Evolutionary conservation across 64 coral and sea anemone genomes (phyloP).

Genomic region (Hydrozoanthus tunicans): DNA sequence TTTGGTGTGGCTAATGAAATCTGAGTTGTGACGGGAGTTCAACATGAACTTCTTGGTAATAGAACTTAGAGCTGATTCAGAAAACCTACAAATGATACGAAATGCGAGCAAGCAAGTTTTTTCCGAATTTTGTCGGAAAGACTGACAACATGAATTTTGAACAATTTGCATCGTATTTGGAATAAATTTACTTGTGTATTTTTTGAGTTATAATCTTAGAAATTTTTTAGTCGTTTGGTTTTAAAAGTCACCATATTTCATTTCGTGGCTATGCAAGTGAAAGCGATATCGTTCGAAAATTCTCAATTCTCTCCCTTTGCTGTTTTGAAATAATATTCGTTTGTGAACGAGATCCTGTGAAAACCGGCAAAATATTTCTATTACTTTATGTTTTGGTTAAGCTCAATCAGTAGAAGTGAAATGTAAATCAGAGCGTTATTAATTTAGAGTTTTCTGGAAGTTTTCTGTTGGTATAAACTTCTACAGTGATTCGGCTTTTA

Average conservation of each 20-base stretch:
- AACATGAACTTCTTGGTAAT: not conserved
- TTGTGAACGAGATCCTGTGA: not conserved
- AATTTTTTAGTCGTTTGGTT: not conserved
- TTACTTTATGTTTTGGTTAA: not conserved
- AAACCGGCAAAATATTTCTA: not conserved
- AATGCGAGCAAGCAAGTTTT: not conserved
- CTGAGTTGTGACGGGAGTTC: not conserved
- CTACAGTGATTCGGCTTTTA: not conserved
- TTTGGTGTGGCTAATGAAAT: slow-evolving; percentile 40
- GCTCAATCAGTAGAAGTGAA: not conserved
- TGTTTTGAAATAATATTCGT: not conserved
- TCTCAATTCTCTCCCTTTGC: not conserved
- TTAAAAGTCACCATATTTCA: not conserved
- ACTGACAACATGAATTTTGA: not conserved
- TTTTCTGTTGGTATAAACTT: not conserved
- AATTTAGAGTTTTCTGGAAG: not conserved
- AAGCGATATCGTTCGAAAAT: not conserved
- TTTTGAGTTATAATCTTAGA: slow-evolving; percentile 29
- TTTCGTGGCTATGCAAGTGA: not conserved
- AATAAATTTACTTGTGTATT: slow-evolving; percentile 12
- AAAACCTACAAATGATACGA: not conserved
- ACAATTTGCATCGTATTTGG: slow-evolving; percentile 24
- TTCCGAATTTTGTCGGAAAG: slow-evolving; percentile 16
- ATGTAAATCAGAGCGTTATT: slow-evolving; percentile 22
- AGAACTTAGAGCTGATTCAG: not conserved